Evolutionary conservation across 2,113 vertebrate species (phyloP), one percentile per base, ranked within the genome.

Genomic region (Lasiurus borealis): DNA sequence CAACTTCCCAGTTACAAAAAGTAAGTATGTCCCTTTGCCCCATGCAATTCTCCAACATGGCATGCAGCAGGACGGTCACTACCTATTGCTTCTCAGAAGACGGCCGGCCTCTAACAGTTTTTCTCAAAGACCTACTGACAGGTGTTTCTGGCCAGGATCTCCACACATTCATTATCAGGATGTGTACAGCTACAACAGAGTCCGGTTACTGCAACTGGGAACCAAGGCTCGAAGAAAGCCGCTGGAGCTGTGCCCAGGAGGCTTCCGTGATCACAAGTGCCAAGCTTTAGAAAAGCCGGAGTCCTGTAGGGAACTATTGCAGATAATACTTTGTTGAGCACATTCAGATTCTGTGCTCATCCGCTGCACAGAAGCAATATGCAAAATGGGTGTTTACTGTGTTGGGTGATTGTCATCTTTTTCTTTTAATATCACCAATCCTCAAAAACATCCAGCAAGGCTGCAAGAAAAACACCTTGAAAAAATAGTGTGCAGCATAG

Each of bases 351-450:
- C 34, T 36, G 13, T 18, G 7, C 31, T 66, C 29, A 5, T 52
- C 50, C 0, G 2, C 3, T 2, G 15, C 72, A 77, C 31, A 92
- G 87, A 89, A 86, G 71, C 34, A 25, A 84, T 40, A 62, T 48
- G 87, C 27, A 76, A 72, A 73, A 50, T 1, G 4, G 40, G 19
- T 76, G 46, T 90, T 94, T 64, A 85, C 7, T 34, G 52, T 46
- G 25, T 66, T 85, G 76, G 46, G 40, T 59, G 46, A 73, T 2
- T 54, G 68, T 76, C 31, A 48, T 83, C 85, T 85, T 85, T 52
- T 85, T 59, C 88, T 90, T 69, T 92, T 72, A 95, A 94, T 77
- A 83, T 48, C 50, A 66, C 27, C 87, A 57, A 75, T 13, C 83
- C 94, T 92, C 57, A 71, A 93, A 69, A 93, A 1, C 2, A 5